These are phyloP conservation scores for Temnothorax rugatulus DNA, from an alignment of 2,888 invertebrate species.

Conservation along the genomic window DNA sequence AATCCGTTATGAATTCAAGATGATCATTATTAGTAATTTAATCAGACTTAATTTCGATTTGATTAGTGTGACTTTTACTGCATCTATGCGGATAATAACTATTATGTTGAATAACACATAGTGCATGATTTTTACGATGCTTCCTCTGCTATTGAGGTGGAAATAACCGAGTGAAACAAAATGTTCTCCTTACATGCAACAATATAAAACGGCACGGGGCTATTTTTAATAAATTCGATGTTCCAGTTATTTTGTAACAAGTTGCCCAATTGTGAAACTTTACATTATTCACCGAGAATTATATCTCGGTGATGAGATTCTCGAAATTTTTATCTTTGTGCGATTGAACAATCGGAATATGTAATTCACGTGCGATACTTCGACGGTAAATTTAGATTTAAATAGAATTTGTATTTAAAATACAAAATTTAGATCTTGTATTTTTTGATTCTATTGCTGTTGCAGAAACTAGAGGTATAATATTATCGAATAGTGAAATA, in stretches of 20 bases:
- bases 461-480: background rate
- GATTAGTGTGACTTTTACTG: background rate
- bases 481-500: constrained; percentile 1
- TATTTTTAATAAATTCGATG: constrained; percentile 22
- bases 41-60: constrained; percentile 7
- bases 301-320: background rate
- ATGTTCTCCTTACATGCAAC: background rate
- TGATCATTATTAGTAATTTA: background rate
- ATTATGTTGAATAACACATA: background rate
- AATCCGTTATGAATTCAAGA: constrained; percentile 21
- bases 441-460: constrained; percentile 3
- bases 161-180: background rate
- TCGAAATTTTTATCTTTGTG: constrained; percentile 6
- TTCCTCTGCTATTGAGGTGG: background rate
- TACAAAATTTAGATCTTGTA: background rate
- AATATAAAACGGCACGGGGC: background rate
- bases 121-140: background rate
- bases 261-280: constrained; percentile 6
- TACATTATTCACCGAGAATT: background rate
- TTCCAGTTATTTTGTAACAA: constrained; percentile 17
- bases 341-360: background rate
- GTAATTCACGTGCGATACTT: background rate
- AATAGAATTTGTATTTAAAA: constrained; percentile 7
- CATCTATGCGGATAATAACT: background rate
- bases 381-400: background rate